These are phyloP conservation scores for Unio pictorum DNA, from an alignment of 2,888 invertebrate species.

Conservation along the genomic window DNA sequence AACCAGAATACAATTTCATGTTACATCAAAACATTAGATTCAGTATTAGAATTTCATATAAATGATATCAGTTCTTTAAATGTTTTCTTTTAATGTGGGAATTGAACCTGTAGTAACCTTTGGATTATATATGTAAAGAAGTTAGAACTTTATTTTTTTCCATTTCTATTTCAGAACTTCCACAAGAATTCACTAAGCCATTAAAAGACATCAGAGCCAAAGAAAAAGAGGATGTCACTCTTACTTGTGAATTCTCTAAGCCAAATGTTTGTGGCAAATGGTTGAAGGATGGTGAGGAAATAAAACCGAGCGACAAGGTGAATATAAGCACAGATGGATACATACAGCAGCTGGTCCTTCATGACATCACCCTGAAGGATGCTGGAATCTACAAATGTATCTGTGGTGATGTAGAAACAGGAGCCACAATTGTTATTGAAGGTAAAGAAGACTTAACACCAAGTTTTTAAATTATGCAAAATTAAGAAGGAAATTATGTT, in stretches of 20 bases:
- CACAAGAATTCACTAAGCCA: conserved; percentile 43
- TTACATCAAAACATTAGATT: too few species aligned
- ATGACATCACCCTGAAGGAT: conserved; percentile 49
- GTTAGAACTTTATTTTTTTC: neutral
- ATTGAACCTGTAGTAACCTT: too few species aligned
- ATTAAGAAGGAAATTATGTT: conserved; percentile 16
- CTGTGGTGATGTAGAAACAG: conserved; percentile 79
- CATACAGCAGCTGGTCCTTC: conserved; percentile 58
- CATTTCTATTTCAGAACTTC: conserved; percentile 34
- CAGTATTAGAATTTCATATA: too few species aligned
- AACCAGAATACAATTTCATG: too few species aligned
- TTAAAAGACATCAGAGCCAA: conserved; percentile 36
- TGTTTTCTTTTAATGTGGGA: too few species aligned
- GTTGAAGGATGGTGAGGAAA: conserved; percentile 66
- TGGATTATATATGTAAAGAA: too few species aligned
- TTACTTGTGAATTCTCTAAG: conserved; percentile 63
- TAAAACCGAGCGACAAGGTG: conserved; percentile 59
- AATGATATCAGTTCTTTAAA: too few species aligned
- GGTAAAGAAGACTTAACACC: conserved; percentile 61
- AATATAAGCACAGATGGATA: conserved; percentile 52
- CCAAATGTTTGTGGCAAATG: conserved; percentile 61
- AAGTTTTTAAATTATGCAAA: conserved; percentile 23
- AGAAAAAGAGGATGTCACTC: conserved; percentile 73
- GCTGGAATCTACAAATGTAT: conserved; percentile 78
- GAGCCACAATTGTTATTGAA: conserved; percentile 85